Conservation (phyloP, 2,888 invertebrate species). For the Prenolepis imparis region DNA sequence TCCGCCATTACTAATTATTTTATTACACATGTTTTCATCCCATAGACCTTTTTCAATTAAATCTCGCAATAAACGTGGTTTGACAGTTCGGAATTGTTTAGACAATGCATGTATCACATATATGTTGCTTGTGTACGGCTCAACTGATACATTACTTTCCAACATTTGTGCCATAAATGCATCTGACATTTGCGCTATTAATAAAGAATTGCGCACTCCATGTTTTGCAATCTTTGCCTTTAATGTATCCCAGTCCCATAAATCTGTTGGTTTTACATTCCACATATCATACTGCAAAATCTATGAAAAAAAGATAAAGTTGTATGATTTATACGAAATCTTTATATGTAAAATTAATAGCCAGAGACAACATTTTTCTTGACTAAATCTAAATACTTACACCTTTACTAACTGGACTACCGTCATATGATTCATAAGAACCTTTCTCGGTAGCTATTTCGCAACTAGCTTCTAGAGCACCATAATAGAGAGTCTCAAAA, state of each 20-base stretch:
- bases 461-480: constrained; percentile 97
- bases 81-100: constrained; percentile 98
- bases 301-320: constrained; percentile 79
- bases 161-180: constrained; percentile 99
- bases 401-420: constrained; percentile 97
- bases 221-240: constrained; percentile 94
- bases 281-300: constrained; percentile 99
- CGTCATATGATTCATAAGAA: constrained; percentile 95
- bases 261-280: constrained; percentile 93
- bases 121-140: constrained; percentile 99
- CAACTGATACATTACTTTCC: constrained; percentile 99
- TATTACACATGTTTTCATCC: constrained; percentile 98
- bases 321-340: not conserved
- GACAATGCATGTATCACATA: constrained; percentile 97
- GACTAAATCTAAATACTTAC: constrained; percentile 82
- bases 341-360: not conserved
- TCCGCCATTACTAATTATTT: constrained; percentile 95
- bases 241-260: constrained; percentile 95
- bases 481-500: constrained; percentile 99
- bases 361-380: not conserved
- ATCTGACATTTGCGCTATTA: constrained; percentile 99
- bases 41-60: constrained; percentile 96
- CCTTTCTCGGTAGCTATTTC: constrained; percentile 95
- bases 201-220: constrained; percentile 96
- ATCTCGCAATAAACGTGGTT: constrained; percentile 97